Percentiles rank a stretch among this genome's conserved stretches.
Evolutionary conservation across 2,797 vertebrate species (phyloP).

Genomic region (Rhadinocentrus ornatus): DNA sequence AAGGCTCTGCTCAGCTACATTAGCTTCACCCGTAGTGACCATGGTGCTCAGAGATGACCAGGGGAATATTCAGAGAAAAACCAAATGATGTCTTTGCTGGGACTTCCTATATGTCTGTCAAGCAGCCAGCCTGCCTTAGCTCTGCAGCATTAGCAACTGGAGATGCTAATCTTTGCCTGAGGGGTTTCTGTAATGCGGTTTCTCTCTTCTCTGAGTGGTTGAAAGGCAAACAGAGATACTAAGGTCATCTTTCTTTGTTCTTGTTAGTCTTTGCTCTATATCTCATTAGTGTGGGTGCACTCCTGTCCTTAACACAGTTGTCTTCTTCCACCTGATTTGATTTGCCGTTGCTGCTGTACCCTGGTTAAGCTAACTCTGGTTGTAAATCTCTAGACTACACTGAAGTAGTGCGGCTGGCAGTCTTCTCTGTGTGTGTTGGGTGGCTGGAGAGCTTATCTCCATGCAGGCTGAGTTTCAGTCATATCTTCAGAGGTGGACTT

Average conservation of each 20-base stretch:
- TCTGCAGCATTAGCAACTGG: slow-evolving; percentile 59
- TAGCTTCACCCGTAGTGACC: background rate
- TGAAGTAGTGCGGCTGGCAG: slow-evolving; percentile 3
- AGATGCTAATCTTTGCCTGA: slow-evolving; percentile 77
- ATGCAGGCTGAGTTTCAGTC: slow-evolving; percentile 16
- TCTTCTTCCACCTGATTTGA: slow-evolving; percentile 71
- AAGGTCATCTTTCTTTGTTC: slow-evolving; percentile 35
- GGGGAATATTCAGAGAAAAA: background rate
- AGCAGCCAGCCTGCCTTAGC: slow-evolving; percentile 24
- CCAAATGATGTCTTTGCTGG: background rate
- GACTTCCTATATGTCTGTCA: slow-evolving; percentile 6
- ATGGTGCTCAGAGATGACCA: background rate
- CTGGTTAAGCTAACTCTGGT: slow-evolving; percentile 26
- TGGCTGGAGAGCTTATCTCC: slow-evolving; percentile 23
- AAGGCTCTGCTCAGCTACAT: background rate
- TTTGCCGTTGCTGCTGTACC: slow-evolving; percentile 52
- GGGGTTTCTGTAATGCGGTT: slow-evolving; percentile 67
- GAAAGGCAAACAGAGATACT: slow-evolving; percentile 45
- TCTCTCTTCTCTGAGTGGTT: slow-evolving; percentile 65
- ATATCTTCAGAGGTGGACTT: slow-evolving; percentile 33
- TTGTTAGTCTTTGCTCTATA: slow-evolving; percentile 44
- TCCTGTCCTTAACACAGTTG: slow-evolving; percentile 62
- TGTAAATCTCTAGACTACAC: slow-evolving; percentile 55
- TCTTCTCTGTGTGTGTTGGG: slow-evolving; percentile 1
- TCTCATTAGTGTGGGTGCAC: slow-evolving; percentile 66